Base-by-base conservation (phyloP, 2,888 invertebrate genomes). In the Neelides folsomi region DNA sequence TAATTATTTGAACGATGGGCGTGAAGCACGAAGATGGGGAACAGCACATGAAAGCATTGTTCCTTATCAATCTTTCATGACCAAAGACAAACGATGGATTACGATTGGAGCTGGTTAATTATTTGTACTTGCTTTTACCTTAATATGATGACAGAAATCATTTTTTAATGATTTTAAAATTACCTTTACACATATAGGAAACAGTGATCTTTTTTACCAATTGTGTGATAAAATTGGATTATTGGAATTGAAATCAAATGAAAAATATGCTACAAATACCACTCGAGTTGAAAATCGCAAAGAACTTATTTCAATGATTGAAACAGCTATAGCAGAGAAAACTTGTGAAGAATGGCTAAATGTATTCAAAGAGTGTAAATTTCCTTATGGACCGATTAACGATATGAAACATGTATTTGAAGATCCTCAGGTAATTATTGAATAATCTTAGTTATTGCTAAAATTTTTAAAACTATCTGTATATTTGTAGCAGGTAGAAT, bases 11-110 rank as follows among this genome's bases (percentile, higher is more conserved):
- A 97, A 95, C 70, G 82, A 81, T 44, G 83, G 82, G 0, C 75
- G 76, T 19, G 86, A 88, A 66, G 84, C 83, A 0, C 73, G 76
- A 53, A 76, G 87, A 47, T 84, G 83, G 80, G 95, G 95, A n/a
- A 93, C 93, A 0, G 86, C 86, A 0, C 95, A 97, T 69, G 85
- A 82, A 54, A 92, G 87, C 68, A 82, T 97, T 55, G 95, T 95
- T 0, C 95, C 95, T 0, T 95, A 97, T 68, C 83, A 94, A 75
- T 80, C 86, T 2, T 95, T 94, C 67, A 75, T 78, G 66, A 87
- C 90, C 0, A 77, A 76, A 67, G 83, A 90, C 68, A 85, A 86
- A 0, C 64, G 67, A 9, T 83, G 83, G 66, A 76, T 93, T 50
- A 86, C 94, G 0, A 75, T 94, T 3, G 93, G 93, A 0, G 79